Percentiles rank a stretch among this genome's conserved stretches.
These are phyloP conservation scores for Tamandua tetradactyla DNA, from an alignment of 2,797 vertebrate genomes.

Conservation along the genomic window DNA sequence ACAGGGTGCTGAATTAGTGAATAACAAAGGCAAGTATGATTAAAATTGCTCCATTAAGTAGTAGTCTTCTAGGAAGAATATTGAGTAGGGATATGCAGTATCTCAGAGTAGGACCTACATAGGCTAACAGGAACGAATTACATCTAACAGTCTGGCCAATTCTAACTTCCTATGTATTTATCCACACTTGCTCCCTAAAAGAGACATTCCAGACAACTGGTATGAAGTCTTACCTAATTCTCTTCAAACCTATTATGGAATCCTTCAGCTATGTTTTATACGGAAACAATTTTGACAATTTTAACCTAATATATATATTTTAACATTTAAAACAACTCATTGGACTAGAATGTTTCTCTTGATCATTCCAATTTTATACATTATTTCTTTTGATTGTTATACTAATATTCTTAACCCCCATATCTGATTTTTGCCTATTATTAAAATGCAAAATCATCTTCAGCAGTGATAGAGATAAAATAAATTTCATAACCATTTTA, in stretches of 20 bases:
- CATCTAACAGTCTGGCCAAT: not conserved
- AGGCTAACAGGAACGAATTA: not conserved
- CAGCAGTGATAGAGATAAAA: conserved; percentile 1
- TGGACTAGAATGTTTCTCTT: not conserved
- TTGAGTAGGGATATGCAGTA: not conserved
- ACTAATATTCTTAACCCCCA: not conserved
- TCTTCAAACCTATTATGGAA: not conserved
- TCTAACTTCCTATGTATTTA: conserved; percentile 5
- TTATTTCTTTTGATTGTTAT: not conserved
- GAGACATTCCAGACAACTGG: not conserved
- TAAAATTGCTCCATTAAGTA: not conserved
- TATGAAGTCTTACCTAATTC: conserved; percentile 11
- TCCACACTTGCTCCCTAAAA: not conserved
- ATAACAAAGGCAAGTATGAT: not conserved
- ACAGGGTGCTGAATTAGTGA: not conserved
- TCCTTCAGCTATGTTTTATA: not conserved
- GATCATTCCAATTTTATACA: not conserved
- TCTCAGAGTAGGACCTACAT: not conserved
- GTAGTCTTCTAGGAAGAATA: not conserved
- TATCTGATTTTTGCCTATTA: not conserved
- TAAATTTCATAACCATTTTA: not conserved
- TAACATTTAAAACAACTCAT: not conserved
- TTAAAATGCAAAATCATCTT: conserved; percentile 1
- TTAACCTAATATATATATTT: not conserved
- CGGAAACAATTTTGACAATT: conserved; percentile 22